Conservation (phyloP, 2,113 vertebrate genomes). For the Motacilla tschutschensis region DNA sequence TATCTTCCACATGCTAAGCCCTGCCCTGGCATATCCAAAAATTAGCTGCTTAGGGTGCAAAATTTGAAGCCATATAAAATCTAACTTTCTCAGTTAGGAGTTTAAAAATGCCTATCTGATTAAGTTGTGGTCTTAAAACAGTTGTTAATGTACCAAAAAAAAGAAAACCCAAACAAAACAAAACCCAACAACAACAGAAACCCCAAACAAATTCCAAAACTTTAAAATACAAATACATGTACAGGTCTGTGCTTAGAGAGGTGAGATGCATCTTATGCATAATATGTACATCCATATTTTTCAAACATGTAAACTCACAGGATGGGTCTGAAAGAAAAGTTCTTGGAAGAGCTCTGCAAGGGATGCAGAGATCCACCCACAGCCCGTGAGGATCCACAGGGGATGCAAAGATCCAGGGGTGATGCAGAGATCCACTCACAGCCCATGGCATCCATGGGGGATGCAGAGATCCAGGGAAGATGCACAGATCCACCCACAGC, state of each 20-base stretch:
- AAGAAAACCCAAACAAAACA: not conserved
- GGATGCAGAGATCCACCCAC: not conserved
- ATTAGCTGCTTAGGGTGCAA: not conserved
- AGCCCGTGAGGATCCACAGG: accelerated
- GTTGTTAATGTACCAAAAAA: accelerated
- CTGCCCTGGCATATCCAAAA: not conserved
- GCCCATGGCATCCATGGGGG: not conserved
- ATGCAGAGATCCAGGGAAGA: too few species aligned
- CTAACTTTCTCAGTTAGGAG: not conserved
- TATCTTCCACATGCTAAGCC: not conserved
- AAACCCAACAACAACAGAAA: not conserved
- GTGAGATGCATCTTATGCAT: not conserved
- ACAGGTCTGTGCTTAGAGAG: not conserved
- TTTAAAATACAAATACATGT: not conserved
- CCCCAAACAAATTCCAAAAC: not conserved
- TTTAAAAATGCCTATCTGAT: not conserved
- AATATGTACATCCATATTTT: too few species aligned
- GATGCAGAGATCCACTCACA: not conserved
- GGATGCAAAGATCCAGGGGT: not conserved
- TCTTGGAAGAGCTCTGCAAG: not conserved
- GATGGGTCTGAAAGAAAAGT: not conserved
- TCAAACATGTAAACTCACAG: not conserved
- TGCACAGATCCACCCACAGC: not conserved
- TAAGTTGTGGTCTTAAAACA: not conserved
- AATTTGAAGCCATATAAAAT: not conserved